Evolutionary conservation across 2,797 vertebrate genomes (phyloP).

Genomic region (Hybognathus amarus): DNA sequence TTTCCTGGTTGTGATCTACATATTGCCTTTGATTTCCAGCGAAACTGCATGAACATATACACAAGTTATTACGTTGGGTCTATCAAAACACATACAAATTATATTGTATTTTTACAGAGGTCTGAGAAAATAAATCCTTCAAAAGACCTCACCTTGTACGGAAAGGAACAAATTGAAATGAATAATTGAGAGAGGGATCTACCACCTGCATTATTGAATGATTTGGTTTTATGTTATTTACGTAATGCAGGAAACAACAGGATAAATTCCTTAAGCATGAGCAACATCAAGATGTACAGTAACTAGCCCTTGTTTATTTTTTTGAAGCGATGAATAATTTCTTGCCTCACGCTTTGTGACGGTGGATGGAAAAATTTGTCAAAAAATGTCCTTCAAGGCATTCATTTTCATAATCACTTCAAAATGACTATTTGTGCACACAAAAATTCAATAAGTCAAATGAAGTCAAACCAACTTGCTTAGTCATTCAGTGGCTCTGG

Average conservation of each 20-base stretch:
- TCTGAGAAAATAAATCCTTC: slow-evolving; percentile 41
- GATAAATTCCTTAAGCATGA: slow-evolving; percentile 62
- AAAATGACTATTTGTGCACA: slow-evolving; percentile 19
- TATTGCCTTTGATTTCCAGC: slow-evolving; percentile 27
- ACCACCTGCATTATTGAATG: slow-evolving; percentile 57
- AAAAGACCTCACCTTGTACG: slow-evolving; percentile 11
- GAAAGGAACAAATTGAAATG: slow-evolving; percentile 56
- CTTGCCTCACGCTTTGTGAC: slow-evolving; percentile 12
- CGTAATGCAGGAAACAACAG: slow-evolving; percentile 55
- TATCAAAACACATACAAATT: slow-evolving; percentile 26
- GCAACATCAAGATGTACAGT: slow-evolving; percentile 17
- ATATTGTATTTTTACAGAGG: neutral
- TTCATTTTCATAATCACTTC: slow-evolving; percentile 27
- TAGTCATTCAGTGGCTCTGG: neutral
- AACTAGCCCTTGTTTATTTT: slow-evolving; percentile 21
- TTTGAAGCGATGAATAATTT: slow-evolving; percentile 42
- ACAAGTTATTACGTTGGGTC: slow-evolving; percentile 32
- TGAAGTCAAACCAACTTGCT: slow-evolving; percentile 17
- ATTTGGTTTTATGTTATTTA: slow-evolving; percentile 58
- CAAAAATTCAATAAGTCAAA: slow-evolving; percentile 25
- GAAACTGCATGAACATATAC: slow-evolving; percentile 3
- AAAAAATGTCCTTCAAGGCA: slow-evolving; percentile 16
- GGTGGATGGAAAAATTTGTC: slow-evolving; percentile 14
- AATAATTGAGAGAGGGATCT: slow-evolving; percentile 68
- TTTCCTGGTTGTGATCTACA: slow-evolving; percentile 17